Conservation (phyloP, 1,140 invertebrate genomes). For the Drosophila sproati region DNA sequence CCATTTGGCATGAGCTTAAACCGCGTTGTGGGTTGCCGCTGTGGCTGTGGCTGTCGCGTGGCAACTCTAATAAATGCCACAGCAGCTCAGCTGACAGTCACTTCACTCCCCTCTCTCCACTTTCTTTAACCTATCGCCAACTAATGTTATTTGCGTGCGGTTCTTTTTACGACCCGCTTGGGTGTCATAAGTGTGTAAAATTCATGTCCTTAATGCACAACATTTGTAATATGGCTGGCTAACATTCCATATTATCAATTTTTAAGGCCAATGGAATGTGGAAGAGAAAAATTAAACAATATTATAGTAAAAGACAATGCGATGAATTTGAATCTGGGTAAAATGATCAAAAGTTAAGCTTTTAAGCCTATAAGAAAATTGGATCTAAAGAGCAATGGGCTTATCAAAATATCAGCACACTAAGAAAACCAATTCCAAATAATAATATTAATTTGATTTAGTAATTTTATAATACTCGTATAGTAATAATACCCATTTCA, state of each 20-base stretch:
- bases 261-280: slow-evolving; percentile 9
- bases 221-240: slow-evolving; percentile 67
- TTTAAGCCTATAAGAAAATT: neutral
- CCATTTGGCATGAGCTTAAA: slow-evolving; percentile 77
- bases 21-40: slow-evolving; percentile 55
- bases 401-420: no score
- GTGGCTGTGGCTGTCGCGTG: slow-evolving; percentile 60
- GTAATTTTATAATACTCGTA: no score
- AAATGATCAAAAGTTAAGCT: slow-evolving; percentile 21
- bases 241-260: slow-evolving; percentile 55
- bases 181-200: slow-evolving; percentile 81
- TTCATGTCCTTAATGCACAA: slow-evolving; percentile 78
- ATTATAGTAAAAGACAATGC: neutral
- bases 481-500: no score
- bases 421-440: neutral
- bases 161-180: slow-evolving; percentile 72
- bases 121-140: slow-evolving; percentile 36
- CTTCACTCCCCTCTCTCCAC: neutral
- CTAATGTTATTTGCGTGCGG: slow-evolving; percentile 78
- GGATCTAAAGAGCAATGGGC: no score
- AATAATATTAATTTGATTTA: no score
- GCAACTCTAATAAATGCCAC: slow-evolving; percentile 79
- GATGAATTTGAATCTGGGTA: neutral
- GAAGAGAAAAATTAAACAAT: neutral
- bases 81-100: slow-evolving; percentile 65